These are phyloP conservation scores for Cerceris rybyensis DNA, from an alignment of 2,888 invertebrate genomes.

Conservation along the genomic window DNA sequence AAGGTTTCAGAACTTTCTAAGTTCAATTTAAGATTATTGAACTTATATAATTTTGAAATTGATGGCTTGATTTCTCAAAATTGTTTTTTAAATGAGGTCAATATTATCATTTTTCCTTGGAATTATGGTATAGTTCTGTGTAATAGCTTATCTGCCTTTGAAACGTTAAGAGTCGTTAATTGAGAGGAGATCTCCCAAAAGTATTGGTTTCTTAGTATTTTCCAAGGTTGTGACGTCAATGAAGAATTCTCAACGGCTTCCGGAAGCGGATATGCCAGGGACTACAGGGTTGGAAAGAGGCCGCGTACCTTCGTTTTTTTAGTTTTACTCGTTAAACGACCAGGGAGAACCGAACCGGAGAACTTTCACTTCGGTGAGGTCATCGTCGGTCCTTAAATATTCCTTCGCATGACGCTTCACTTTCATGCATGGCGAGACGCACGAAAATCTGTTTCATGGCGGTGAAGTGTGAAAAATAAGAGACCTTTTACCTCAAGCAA, in stretches of 20 bases:
- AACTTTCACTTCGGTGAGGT: conserved; percentile 77
- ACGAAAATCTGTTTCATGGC: conserved; percentile 34
- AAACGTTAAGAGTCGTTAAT: background rate
- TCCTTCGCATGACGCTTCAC: conserved; percentile 71
- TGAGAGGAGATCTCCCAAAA: conserved; percentile 12
- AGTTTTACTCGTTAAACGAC: conserved; percentile 45
- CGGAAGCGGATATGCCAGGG: conserved; percentile 45
- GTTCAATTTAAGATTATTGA: too few relatives aligned
- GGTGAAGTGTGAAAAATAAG: background rate
- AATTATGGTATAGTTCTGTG: background rate
- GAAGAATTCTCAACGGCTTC: conserved; percentile 40
- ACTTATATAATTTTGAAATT: too few relatives aligned
- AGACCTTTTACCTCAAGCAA: background rate
- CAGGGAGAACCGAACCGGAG: conserved; percentile 50
- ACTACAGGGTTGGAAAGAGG: conserved; percentile 53
- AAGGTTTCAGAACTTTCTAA: too few relatives aligned
- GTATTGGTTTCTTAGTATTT: conserved; percentile 29
- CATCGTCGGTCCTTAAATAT: conserved; percentile 73
- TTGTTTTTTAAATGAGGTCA: too few relatives aligned
- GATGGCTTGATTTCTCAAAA: too few relatives aligned
- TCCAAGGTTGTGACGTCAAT: conserved; percentile 50
- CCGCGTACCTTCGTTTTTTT: conserved; percentile 33
- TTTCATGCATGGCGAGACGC: conserved; percentile 65
- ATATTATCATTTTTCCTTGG: too few relatives aligned
- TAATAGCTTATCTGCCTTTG: background rate